Evolutionary conservation across 2,797 vertebrate genomes (phyloP).

Genomic region (Chromobotia macracanthus): DNA sequence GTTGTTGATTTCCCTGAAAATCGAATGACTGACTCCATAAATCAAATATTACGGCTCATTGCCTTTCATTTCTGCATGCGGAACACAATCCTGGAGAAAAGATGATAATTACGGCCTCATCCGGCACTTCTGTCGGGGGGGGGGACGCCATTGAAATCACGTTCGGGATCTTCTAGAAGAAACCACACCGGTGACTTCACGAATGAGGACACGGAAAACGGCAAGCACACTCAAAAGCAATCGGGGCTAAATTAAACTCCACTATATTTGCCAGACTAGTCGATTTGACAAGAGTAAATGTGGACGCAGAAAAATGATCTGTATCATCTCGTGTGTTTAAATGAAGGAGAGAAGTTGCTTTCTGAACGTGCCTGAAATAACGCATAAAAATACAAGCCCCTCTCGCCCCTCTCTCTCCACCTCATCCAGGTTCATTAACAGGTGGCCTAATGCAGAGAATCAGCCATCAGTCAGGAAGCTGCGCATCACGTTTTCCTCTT

Average conservation of each 20-base stretch:
- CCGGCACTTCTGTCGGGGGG: constrained; percentile 16
- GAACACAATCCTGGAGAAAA: constrained; percentile 44
- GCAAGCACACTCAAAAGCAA: neutral
- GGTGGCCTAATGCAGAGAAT: constrained; percentile 10
- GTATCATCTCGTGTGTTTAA: neutral
- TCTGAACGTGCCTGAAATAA: constrained; percentile 15
- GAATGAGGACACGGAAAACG: neutral
- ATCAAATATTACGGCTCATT: constrained; percentile 44
- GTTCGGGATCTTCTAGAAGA: neutral
- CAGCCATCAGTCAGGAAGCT: neutral
- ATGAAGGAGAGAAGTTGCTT: neutral
- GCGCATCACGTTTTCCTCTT: no score
- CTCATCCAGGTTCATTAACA: constrained; percentile 16
- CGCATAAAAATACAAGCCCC: no score
- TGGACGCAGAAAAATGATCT: neutral
- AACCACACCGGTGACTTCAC: constrained; percentile 13
- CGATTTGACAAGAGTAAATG: neutral
- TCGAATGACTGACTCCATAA: constrained; percentile 27
- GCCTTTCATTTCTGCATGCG: constrained; percentile 46
- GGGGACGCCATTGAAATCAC: constrained; percentile 14
- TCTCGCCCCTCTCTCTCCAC: neutral
- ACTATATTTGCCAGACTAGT: neutral
- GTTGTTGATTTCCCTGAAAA: constrained; percentile 18
- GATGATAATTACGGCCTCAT: constrained; percentile 41
- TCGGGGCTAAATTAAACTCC: neutral